Evolutionary conservation across 2,888 invertebrate genomes (phyloP).

Genomic region (Urechis unicinctus): DNA sequence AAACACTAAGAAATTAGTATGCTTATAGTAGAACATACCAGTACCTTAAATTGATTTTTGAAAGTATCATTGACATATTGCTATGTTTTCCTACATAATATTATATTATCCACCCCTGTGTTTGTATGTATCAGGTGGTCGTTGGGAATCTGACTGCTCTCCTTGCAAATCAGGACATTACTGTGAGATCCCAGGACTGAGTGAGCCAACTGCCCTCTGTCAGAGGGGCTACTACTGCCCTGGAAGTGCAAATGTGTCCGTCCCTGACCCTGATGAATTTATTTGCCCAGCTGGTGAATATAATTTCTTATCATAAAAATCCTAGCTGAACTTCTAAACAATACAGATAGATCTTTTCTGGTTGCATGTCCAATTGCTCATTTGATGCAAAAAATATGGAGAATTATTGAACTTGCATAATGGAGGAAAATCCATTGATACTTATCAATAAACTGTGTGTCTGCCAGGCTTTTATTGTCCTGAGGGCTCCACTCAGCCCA

Average conservation of each 20-base stretch:
- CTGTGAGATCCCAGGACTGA: slow-evolving; percentile 35
- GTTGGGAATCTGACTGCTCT: slow-evolving; percentile 33
- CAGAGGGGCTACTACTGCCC: slow-evolving; percentile 43
- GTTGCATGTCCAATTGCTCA: too few species aligned
- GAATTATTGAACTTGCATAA: not conserved
- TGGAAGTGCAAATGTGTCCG: slow-evolving; percentile 31
- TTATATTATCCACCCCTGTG: too few species aligned
- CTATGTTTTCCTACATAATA: too few species aligned
- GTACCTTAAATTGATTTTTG: not conserved
- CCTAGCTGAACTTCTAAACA: too few species aligned
- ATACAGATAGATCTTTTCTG: too few species aligned
- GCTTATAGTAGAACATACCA: too few species aligned
- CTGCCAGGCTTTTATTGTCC: slow-evolving; percentile 31
- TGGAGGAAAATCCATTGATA: not conserved
- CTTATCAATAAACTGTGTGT: not conserved
- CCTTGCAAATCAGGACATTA: slow-evolving; percentile 42
- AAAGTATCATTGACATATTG: not conserved
- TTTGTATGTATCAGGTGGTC: slow-evolving; percentile 23
- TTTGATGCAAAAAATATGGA: too few species aligned
- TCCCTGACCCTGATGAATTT: slow-evolving; percentile 30
- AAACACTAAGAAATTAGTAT: too few species aligned
- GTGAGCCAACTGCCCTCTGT: slow-evolving; percentile 34
- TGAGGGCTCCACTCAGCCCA: slow-evolving; percentile 32
- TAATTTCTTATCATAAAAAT: not conserved
- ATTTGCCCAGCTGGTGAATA: slow-evolving; percentile 25